Base-by-base conservation (phyloP, 2,888 invertebrate species). In the Stenichneumon culpator region DNA sequence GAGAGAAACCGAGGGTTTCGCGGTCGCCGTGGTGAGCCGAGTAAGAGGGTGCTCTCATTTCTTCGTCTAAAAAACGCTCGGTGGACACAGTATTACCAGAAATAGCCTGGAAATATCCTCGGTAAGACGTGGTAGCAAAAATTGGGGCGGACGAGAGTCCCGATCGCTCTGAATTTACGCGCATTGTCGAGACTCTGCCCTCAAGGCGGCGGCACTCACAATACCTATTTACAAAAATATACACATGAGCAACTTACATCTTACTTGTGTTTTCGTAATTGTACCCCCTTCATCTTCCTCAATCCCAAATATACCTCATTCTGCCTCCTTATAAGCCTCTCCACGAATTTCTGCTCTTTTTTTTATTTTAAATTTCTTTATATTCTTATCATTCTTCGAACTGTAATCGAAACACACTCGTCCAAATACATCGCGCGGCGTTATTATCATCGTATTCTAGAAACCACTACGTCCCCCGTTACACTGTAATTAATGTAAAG, bases 221-320 rank as follows among this genome's bases (percentile, higher is more conserved):
- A 92, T 92, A 92, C 89, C 91, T 92, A 92, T 92, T 93, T 93
- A 93, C 93, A 93, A 93, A 93, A 93, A 93, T 93, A 93, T 93
- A 93, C 93, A 93, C 92, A 91, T 93, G 93, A 93, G 93, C 93
- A 93, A 93, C 92, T 93, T 90, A 91, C 91, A 90, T 91, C 87
- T 91, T 87, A 89, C 89, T 89, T 88, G 87, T 87, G 86, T 79
- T 84, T 82, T 78, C 82, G 82, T 80, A 67, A 54, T 82, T 84
- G 82, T 80, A 79, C 86, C 79, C 75, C 82, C 86, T 82, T 69
- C 69, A 54, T 63, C 57, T 32, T 83, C 75, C 79, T 81, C 78
- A 52, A 72, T 69, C 60, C 32, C 57, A 28, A 65, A 82, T 63
- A 77, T 52, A 60, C 73, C 63, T 78, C 69, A 67, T 57, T 54